phyloP scores from a whole-genome alignment of 2,113 vertebrate genomes.

The Calidris pugnax region DNA sequence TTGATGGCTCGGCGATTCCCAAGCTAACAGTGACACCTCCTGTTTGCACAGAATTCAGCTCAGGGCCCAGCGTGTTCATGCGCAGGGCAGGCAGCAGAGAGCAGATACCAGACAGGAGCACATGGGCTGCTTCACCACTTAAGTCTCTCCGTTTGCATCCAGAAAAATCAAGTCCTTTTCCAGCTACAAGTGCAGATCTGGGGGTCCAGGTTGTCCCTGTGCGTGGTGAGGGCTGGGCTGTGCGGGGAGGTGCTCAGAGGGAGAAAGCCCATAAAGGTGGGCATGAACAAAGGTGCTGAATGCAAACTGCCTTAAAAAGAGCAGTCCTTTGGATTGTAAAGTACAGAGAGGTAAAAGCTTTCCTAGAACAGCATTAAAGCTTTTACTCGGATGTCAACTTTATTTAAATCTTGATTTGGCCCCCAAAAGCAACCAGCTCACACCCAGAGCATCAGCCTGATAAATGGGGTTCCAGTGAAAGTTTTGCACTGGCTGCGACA shows the following conservation, averaged over 20 bases:
- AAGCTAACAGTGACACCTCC: slow-evolving; percentile 53
- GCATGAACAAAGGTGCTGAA: not conserved
- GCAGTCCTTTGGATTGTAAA: not conserved
- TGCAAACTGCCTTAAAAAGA: not conserved
- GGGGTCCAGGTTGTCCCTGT: not conserved
- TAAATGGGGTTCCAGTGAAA: not conserved
- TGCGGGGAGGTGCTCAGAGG: not conserved
- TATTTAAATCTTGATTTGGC: not conserved
- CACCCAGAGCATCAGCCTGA: not conserved
- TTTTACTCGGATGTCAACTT: not conserved
- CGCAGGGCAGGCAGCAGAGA: not conserved
- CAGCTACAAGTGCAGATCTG: not conserved
- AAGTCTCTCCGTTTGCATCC: not conserved
- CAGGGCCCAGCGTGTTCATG: rapidly evolving
- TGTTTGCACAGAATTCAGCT: not conserved
- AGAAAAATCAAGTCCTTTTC: not conserved
- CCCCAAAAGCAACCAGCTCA: not conserved
- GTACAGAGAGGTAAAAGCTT: not conserved
- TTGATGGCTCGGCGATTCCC: not conserved
- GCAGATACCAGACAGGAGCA: not conserved
- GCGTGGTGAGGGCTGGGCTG: not conserved
- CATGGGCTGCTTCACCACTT: rapidly evolving
- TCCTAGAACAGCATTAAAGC: not conserved
- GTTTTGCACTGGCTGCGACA: not conserved
- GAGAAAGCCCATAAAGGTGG: not conserved